phyloP scores from a whole-genome alignment of 1,140 invertebrate species.

The Coelopa frigida region DNA sequence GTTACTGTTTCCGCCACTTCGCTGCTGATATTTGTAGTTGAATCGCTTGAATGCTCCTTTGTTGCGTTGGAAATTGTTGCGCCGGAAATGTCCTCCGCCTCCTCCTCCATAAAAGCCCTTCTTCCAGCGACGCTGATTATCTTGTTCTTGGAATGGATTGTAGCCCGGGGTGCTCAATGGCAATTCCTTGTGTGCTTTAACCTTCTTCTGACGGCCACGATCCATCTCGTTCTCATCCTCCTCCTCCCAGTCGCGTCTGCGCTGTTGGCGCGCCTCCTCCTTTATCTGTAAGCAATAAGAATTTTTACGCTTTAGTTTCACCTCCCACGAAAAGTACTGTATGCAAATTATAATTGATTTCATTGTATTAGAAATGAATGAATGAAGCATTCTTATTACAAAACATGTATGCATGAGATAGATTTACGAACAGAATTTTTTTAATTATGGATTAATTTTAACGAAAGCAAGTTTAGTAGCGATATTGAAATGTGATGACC shows the following conservation, averaged over 20 bases:
- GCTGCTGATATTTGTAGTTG: constrained; percentile 11
- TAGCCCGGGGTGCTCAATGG: constrained; percentile 46
- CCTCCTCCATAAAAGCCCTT: constrained; percentile 15
- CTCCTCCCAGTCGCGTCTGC: constrained; percentile 55
- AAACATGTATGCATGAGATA: too few relatives aligned
- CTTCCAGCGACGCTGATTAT: constrained; percentile 43
- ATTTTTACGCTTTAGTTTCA: background rate
- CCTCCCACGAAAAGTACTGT: too few relatives aligned
- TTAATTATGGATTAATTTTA: too few relatives aligned
- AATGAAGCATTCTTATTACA: too few relatives aligned
- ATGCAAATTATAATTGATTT: too few relatives aligned
- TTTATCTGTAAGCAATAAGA: constrained; percentile 42
- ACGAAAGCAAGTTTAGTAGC: too few relatives aligned
- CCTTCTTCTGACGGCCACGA: constrained; percentile 59
- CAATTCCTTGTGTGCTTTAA: constrained; percentile 36
- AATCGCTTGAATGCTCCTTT: constrained; percentile 38
- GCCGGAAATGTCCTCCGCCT: constrained; percentile 22
- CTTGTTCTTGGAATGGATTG: constrained; percentile 62
- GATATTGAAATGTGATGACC: too few relatives aligned
- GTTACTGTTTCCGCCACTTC: background rate
- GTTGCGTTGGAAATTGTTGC: constrained; percentile 34
- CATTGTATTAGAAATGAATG: too few relatives aligned
- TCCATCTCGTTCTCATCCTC: constrained; percentile 59
- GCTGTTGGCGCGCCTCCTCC: constrained; percentile 57
- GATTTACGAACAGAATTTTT: too few relatives aligned